These are phyloP conservation scores for western clawed frog (Xenopus tropicalis) DNA, from an alignment of 2,113 vertebrate genomes.

Conservation along the genomic window UCB_Xtro_10.0 CM004443.2:49241501-49242000, in stretches of 20 bases:
- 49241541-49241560: no score
- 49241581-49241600: background rate
- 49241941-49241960: no score
- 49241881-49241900: slow-evolving; percentile 11
- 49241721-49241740: slow-evolving; percentile 33
- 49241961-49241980: no score
- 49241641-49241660: slow-evolving; percentile 17
- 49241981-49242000: no score
- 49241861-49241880: slow-evolving; percentile 23
- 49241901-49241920: no score
- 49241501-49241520: no score
- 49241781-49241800: slow-evolving; percentile 13
- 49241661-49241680: slow-evolving; percentile 13
- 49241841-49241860: slow-evolving; percentile 1
- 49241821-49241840: slow-evolving; percentile 3
- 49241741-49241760: slow-evolving; percentile 22
- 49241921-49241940: no score
- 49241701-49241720: slow-evolving; percentile 31
- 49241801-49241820: slow-evolving; percentile 30
- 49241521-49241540: no score
- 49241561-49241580: no score
- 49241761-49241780: slow-evolving; percentile 21
- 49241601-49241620: slow-evolving; percentile 11
- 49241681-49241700: slow-evolving; percentile 34
- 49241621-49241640: slow-evolving; percentile 14